Evolutionary conservation across 1,140 invertebrate species (phyloP).

Genomic region (Drosophila pachea): DNA sequence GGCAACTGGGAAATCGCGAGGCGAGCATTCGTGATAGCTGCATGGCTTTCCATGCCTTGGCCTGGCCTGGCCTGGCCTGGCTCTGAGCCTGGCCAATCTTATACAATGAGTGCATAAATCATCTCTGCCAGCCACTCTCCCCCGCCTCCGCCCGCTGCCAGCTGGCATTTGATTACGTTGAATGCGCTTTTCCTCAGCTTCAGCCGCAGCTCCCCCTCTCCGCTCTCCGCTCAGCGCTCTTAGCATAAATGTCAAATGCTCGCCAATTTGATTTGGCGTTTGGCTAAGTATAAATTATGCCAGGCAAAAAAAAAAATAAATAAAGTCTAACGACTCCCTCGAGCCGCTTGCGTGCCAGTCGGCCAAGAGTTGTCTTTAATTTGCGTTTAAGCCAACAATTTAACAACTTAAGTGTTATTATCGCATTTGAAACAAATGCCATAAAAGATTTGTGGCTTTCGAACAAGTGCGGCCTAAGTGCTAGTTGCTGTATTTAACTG

Average conservation of each 20-base stretch:
- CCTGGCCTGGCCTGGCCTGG: conserved; percentile 8
- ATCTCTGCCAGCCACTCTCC: conserved; percentile 45
- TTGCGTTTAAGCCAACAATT: conserved; percentile 69
- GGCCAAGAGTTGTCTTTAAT: conserved; percentile 51
- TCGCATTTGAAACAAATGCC: conserved; percentile 69
- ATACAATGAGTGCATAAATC: conserved; percentile 76
- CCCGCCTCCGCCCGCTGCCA: conserved; percentile 1
- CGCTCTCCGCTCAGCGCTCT: conserved; percentile 16
- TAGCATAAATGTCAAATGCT: conserved; percentile 72
- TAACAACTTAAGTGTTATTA: conserved; percentile 71
- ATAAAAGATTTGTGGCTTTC: conserved; percentile 62
- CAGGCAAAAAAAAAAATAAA: conserved; percentile 26
- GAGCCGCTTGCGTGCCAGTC: not conserved
- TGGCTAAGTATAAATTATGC: conserved; percentile 72
- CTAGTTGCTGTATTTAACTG: conserved; percentile 47
- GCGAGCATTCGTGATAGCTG: conserved; percentile 67
- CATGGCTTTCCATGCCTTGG: conserved; percentile 57
- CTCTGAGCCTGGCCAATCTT: conserved; percentile 41
- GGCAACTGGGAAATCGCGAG: conserved; percentile 19
- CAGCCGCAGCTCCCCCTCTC: not conserved
- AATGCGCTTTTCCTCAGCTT: conserved; percentile 49
- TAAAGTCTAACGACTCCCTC: conserved; percentile 36
- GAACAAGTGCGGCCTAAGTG: conserved; percentile 52
- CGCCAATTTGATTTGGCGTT: conserved; percentile 73
- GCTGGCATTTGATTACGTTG: conserved; percentile 55